Conservation (phyloP, 2,888 invertebrate genomes). For the Adineta ricciae region DNA sequence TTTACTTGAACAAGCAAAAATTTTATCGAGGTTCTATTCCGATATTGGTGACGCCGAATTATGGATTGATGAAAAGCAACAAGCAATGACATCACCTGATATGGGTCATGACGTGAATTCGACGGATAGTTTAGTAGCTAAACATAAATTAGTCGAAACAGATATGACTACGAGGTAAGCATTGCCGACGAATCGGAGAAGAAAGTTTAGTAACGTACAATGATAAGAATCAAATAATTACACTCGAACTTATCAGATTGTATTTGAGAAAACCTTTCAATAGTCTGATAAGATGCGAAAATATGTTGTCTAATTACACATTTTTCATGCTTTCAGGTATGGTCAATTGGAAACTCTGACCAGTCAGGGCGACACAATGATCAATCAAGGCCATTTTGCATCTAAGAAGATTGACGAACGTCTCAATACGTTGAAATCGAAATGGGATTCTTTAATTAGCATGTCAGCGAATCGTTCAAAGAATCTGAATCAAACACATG, state of each 20-base stretch:
- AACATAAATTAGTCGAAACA: slow-evolving; percentile 3
- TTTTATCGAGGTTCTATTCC: slow-evolving; percentile 99
- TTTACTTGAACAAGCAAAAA: slow-evolving; percentile 86
- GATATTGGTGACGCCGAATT: slow-evolving; percentile 88
- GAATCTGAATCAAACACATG: slow-evolving; percentile 20
- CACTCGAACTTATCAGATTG: no score
- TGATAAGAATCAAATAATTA: no score
- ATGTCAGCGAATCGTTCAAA: neutral
- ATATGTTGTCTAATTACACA: no score
- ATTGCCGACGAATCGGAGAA: no score
- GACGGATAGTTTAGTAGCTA: neutral
- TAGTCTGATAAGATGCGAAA: no score
- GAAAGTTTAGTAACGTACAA: no score
- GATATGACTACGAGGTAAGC: neutral
- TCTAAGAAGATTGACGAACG: neutral
- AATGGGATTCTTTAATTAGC: slow-evolving; percentile 25
- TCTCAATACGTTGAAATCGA: neutral
- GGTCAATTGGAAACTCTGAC: neutral
- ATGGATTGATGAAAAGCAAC: slow-evolving; percentile 53
- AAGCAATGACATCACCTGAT: slow-evolving; percentile 68
- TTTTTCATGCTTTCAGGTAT: neutral
- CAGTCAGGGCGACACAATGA: slow-evolving; percentile 54
- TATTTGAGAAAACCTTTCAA: no score
- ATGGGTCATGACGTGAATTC: slow-evolving; percentile 19
- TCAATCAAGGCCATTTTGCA: slow-evolving; percentile 54